These are phyloP conservation scores for Drosophila cyrtoloma DNA, from an alignment of 2,888 invertebrate species.

Conservation along the genomic window DNA sequence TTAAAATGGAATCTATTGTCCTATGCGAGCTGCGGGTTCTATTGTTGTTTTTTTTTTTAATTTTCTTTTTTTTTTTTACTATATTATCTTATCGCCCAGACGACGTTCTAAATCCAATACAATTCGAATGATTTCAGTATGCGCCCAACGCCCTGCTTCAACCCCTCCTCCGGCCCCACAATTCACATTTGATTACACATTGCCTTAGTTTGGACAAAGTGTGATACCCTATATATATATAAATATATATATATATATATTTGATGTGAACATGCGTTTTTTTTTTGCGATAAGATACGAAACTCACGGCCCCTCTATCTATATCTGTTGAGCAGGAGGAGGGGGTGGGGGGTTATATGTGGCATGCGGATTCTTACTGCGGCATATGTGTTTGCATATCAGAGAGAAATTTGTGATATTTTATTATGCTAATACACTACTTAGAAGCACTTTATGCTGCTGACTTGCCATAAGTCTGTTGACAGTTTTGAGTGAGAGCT, in stretches of 20 bases:
- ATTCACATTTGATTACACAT: slow-evolving; percentile 37
- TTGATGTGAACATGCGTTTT: slow-evolving; percentile 65
- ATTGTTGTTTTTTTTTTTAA: not conserved
- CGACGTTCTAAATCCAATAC: slow-evolving; percentile 48
- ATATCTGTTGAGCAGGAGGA: not conserved
- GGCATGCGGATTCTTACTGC: slow-evolving; percentile 42
- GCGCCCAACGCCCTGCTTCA: not conserved
- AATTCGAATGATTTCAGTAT: slow-evolving; percentile 24
- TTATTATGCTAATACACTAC: not conserved
- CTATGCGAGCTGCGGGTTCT: slow-evolving; percentile 2
- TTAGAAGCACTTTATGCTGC: not conserved
- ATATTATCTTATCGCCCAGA: slow-evolving; percentile 44
- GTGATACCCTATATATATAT: slow-evolving; percentile 10
- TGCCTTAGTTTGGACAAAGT: slow-evolving; percentile 20
- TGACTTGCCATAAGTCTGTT: slow-evolving; percentile 29
- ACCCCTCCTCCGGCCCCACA: not conserved
- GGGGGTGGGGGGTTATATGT: not conserved
- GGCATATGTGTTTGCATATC: slow-evolving; percentile 58
- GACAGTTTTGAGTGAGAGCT: slow-evolving; percentile 19
- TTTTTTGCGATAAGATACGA: slow-evolving; percentile 65
- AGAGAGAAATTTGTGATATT: slow-evolving; percentile 16
- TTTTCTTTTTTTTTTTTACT: not conserved
- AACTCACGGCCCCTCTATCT: not conserved
- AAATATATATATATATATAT: slow-evolving; percentile 28
- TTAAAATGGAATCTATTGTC: slow-evolving; percentile 39